These are phyloP conservation scores for Drosophila paramelanica DNA, from an alignment of 2,888 invertebrate genomes.

Conservation along the genomic window DNA sequence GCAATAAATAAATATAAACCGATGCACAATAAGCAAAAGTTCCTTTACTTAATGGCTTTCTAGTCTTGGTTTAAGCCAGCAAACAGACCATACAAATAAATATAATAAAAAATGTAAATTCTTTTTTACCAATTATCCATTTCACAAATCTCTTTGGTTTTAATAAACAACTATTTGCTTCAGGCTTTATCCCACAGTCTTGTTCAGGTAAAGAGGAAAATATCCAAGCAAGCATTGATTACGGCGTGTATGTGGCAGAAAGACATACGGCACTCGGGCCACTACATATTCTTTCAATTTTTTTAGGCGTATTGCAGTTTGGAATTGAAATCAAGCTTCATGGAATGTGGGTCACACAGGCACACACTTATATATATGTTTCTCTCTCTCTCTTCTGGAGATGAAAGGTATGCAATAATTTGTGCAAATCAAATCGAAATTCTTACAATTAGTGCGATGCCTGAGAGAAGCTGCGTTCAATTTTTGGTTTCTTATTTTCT, in stretches of 20 bases:
- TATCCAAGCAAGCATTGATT: background rate
- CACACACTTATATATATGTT: background rate
- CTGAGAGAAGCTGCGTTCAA: conserved; percentile 13
- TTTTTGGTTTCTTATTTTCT: background rate
- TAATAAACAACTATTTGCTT: no score
- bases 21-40: no score
- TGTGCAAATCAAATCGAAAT: conserved; percentile 32
- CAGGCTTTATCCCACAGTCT: background rate
- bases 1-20: no score
- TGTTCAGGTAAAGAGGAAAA: background rate
- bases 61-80: no score
- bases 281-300: background rate
- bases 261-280: background rate
- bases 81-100: no score
- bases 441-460: conserved; percentile 48
- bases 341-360: conserved; percentile 28
- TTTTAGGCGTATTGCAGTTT: conserved; percentile 24
- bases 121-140: no score
- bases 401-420: conserved; percentile 37
- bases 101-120: no score
- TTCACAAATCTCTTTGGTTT: no score
- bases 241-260: background rate
- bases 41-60: no score
- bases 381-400: background rate
- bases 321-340: conserved; percentile 12